Evolutionary conservation across 1,140 invertebrate genomes (phyloP).

Genomic region (Ylistrum balloti): DNA sequence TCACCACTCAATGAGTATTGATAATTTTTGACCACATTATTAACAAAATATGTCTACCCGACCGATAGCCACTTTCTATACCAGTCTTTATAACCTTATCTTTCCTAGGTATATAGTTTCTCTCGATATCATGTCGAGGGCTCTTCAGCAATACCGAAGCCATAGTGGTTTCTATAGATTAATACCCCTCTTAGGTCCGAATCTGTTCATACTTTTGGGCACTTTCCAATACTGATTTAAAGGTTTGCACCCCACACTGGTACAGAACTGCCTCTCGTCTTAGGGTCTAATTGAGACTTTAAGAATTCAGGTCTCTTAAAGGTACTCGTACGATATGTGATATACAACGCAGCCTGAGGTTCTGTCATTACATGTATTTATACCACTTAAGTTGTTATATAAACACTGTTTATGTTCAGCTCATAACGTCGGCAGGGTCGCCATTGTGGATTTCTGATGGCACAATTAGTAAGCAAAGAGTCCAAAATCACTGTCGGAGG

Average conservation of each 20-base stretch:
- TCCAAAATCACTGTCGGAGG: neutral
- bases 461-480: neutral
- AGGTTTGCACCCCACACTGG: neutral
- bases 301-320: neutral
- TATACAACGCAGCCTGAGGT: neutral
- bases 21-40: slow-evolving; percentile 27
- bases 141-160: neutral
- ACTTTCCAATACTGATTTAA: slow-evolving; percentile 29
- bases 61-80: neutral
- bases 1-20: neutral
- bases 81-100: neutral
- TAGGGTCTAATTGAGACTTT: neutral
- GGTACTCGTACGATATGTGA: neutral
- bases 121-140: neutral
- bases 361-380: neutral
- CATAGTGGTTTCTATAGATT: neutral
- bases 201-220: neutral
- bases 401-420: neutral
- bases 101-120: neutral
- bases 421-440: neutral
- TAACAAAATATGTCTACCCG: slow-evolving; percentile 31
- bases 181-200: slow-evolving; percentile 30
- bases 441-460: neutral
- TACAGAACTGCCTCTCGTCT: neutral
- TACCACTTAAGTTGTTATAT: slow-evolving; percentile 21